Evolutionary conservation across 1,140 invertebrate species (phyloP), one percentile per base, ranked within the genome.

Genomic region (Dermatophagoides farinae): DNA sequence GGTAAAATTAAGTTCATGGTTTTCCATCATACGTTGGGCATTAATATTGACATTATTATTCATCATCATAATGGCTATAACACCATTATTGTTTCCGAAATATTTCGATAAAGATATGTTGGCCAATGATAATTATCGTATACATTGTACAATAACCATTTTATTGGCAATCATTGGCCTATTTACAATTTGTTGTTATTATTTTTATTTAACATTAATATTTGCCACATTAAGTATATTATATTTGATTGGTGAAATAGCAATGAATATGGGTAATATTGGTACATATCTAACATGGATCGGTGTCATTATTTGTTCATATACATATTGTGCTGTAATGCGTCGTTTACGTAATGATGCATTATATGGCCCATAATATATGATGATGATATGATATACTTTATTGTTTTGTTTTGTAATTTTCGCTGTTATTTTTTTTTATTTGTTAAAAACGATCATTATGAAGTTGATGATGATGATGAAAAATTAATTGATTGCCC

Each of bases 271-370:
- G 1, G 50, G 31, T 16, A 60, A 60, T 43, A 52, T 52, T 22
- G 58, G 58, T 14, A 31, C 31, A 12, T 60, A 52, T 49, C 50
- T 60, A 20, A 49, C 46, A 23, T 20, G 8, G 44, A 11, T 50
- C 16, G 58, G 58, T n/a, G 37, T 60, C 5, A 52, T 50, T n/a
- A 47, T 47, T 9, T 60, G 58, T 41, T 60, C 58, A 9, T 60
- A 49, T 23, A 60, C 58, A 25, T 60, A 60, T 25, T 60, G 58
- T 60, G 58, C 58, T n/a, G 58, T 37, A 18, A 31, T 60, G 41
- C 25, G 44, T 11, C 41, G 58, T n/a, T 43, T 60, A n/a, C 23
- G 44, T 20, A 22, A 52, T 16, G 58, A 60, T 9, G 58, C 43
- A 18, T 25, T 60, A 12, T 60, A 60, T 37, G 58, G 58, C 1